Evolutionary conservation across 2,797 vertebrate species (phyloP).

Genomic region (Epinephelus malabaricus): DNA sequence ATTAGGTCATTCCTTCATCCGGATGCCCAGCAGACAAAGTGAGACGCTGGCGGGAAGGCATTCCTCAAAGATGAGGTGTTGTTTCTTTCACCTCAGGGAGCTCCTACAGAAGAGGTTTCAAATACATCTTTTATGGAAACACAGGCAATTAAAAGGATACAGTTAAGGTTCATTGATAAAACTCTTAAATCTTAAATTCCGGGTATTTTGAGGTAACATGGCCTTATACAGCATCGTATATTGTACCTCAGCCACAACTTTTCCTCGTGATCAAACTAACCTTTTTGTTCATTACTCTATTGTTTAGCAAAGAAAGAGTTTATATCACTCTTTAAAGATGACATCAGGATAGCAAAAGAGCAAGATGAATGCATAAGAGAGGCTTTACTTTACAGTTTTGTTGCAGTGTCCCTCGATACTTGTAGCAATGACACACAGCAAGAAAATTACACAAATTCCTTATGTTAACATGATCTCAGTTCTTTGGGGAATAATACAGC

Average conservation of each 20-base stretch:
- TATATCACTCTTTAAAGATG: background rate
- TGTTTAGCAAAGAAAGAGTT: background rate
- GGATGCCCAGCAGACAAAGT: conserved; percentile 30
- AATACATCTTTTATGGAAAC: conserved; percentile 17
- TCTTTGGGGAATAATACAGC: background rate
- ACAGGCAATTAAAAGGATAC: conserved; percentile 6
- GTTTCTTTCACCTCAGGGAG: conserved; percentile 31
- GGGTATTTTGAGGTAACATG: background rate
- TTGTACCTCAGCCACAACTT: background rate
- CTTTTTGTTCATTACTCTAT: background rate
- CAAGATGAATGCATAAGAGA: background rate
- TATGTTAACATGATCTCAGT: background rate
- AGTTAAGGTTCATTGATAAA: conserved; percentile 4
- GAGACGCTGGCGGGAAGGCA: conserved; percentile 32
- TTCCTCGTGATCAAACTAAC: background rate
- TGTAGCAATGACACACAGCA: background rate
- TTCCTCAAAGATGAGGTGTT: conserved; percentile 39
- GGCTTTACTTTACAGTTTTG: background rate
- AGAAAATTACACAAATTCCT: background rate
- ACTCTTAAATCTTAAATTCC: background rate
- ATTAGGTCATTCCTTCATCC: conserved; percentile 39
- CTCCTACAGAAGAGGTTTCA: background rate
- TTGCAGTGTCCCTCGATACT: background rate
- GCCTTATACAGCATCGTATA: background rate
- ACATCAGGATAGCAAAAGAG: background rate